Evolutionary conservation across 2,888 invertebrate species (phyloP), one percentile per base, ranked within the genome.

Genomic region (Tetanocera ferruginea): DNA sequence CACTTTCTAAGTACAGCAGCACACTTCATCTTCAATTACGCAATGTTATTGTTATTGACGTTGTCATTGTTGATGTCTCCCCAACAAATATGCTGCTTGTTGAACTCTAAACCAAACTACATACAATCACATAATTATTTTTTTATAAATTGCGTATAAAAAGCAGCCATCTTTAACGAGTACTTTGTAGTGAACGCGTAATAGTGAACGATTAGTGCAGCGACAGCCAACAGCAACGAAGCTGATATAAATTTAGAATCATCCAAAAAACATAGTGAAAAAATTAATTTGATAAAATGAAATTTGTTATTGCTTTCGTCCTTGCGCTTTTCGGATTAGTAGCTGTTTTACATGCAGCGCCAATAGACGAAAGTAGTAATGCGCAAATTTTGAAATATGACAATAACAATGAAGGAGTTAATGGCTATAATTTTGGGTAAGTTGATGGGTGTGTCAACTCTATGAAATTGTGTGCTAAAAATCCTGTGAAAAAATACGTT

Each of bases 341-440:
- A 23, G n/a, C 55, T 23, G 23, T 55, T 55, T n/a, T 23, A 19
- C 6, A 23, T 8, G 19, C 55, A n/a, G 55, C 55, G 6, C 55
- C 55, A n/a, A 23, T 55, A 55, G 55, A 55, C 55, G 55, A 55
- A n/a, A 55, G 55, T 6, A 19, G 19, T 19, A 92, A 93, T 83
- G 93, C 92, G 2, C 91, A 92, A 84, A 90, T 93, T 81, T 81
- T 93, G 67, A 91, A 92, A 80, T 93, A 92, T 84, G 93, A 93
- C 19, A 55, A 6, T 64, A 90, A 90, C 78, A 91, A 93, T 86
- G 87, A 88, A 70, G 87, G 87, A 78, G 86, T 87, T 49, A 87
- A 88, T 82, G 84, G 88, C 82, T 88, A 88, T 78, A 87, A 87
- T 81, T 88, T 87, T 83, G 83, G 79, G 88, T 88, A 86, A 84